Conservation (phyloP, 2,888 invertebrate species). For the Bruchidius siliquastri region DNA sequence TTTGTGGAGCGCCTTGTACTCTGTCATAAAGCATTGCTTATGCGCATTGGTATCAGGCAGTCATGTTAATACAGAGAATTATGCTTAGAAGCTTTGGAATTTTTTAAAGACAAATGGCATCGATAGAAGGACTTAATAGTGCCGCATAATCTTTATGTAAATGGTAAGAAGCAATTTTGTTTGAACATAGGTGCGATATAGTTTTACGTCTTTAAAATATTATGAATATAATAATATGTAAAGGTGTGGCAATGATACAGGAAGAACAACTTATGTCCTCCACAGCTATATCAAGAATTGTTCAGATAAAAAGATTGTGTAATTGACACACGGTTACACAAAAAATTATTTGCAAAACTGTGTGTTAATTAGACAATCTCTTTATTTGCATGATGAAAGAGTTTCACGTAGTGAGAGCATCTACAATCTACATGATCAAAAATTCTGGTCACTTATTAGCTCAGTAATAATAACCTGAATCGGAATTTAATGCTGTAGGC, state of each 20-base stretch:
- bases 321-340: too few relatives aligned
- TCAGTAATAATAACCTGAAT: too few relatives aligned
- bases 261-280: background rate
- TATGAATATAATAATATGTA: background rate
- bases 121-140: background rate
- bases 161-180: background rate
- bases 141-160: background rate
- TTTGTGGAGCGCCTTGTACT: background rate
- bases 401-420: too few relatives aligned
- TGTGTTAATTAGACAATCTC: too few relatives aligned
- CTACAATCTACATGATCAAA: too few relatives aligned
- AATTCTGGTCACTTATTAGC: too few relatives aligned
- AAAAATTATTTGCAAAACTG: too few relatives aligned
- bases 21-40: background rate
- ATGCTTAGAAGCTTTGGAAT: background rate
- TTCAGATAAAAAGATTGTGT: background rate
- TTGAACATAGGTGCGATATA: background rate
- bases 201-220: background rate
- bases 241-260: background rate
- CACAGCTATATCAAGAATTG: background rate
- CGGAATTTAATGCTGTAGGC: too few relatives aligned
- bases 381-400: too few relatives aligned
- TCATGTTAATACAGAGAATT: background rate
- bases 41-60: background rate
- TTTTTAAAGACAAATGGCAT: background rate